Conservation (phyloP, 1,140 invertebrate species). For the Amyelois transitella region DNA sequence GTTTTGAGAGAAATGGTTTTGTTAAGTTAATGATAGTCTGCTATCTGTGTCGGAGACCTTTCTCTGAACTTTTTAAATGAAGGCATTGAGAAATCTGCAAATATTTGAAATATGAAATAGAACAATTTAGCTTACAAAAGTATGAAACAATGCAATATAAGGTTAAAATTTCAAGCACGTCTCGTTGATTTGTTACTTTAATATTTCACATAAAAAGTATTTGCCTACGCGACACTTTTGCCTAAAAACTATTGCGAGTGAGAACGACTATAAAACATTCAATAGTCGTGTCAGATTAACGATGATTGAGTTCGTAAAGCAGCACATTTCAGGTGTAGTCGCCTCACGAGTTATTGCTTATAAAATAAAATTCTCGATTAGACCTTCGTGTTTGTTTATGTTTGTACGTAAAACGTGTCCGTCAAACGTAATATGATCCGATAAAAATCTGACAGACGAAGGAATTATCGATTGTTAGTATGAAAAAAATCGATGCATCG, state of each 20-base stretch:
- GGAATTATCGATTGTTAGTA: constrained; percentile 30
- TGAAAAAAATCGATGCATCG: constrained; percentile 50
- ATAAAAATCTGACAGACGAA: constrained; percentile 25
- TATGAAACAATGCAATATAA: too few species aligned
- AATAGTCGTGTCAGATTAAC: constrained; percentile 26
- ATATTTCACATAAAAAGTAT: too few species aligned
- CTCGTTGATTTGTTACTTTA: too few species aligned
- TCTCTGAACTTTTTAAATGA: too few species aligned
- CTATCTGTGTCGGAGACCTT: too few species aligned
- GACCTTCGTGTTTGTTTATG: constrained; percentile 25
- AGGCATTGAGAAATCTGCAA: too few species aligned
- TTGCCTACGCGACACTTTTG: too few species aligned
- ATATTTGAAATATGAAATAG: too few species aligned
- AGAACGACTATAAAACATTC: constrained; percentile 19
- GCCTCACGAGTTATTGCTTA: constrained; percentile 24
- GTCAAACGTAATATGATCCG: constrained; percentile 22
- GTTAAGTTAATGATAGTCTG: too few species aligned
- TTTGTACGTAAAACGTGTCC: constrained; percentile 25
- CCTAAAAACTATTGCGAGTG: not conserved
- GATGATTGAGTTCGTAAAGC: constrained; percentile 29
- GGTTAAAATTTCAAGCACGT: too few species aligned
- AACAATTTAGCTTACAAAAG: too few species aligned
- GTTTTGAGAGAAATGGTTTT: too few species aligned
- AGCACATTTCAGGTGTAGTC: constrained; percentile 22
- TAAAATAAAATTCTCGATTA: constrained; percentile 28